Conservation (phyloP, 2,113 vertebrate genomes). For the Catharus bicknelli region DNA sequence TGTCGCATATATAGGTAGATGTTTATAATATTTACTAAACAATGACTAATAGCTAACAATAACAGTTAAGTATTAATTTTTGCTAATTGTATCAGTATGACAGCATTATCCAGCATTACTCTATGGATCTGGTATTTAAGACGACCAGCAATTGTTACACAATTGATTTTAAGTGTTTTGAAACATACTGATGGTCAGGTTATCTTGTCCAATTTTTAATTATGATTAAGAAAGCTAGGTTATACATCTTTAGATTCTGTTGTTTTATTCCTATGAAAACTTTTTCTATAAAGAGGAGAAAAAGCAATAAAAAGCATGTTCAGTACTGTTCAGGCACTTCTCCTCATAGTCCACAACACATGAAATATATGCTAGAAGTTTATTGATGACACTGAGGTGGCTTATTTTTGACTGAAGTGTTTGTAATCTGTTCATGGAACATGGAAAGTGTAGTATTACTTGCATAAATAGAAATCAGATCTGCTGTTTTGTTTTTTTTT, state of each 20-base stretch:
- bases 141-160: not conserved
- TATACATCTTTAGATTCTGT: not conserved
- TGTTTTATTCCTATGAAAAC: not conserved
- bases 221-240: not conserved
- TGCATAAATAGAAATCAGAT: not conserved
- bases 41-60: not conserved
- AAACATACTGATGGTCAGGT: not conserved
- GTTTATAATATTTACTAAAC: not conserved
- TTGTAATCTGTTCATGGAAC: not conserved
- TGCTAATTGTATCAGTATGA: not conserved
- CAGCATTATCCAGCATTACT: not conserved
- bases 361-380: not conserved
- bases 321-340: not conserved
- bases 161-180: not conserved
- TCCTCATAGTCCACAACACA: rapidly evolving
- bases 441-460: not conserved
- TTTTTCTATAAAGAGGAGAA: not conserved
- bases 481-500: not conserved
- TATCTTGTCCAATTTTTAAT: not conserved
- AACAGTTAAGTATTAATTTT: not conserved
- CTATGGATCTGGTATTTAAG: not conserved
- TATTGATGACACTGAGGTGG: not conserved
- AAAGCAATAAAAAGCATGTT: not conserved
- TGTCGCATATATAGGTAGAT: not conserved
- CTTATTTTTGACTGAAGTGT: not conserved